phyloP scores from a whole-genome alignment of 2,113 vertebrate species.

The Brevimyrus niger region DNA sequence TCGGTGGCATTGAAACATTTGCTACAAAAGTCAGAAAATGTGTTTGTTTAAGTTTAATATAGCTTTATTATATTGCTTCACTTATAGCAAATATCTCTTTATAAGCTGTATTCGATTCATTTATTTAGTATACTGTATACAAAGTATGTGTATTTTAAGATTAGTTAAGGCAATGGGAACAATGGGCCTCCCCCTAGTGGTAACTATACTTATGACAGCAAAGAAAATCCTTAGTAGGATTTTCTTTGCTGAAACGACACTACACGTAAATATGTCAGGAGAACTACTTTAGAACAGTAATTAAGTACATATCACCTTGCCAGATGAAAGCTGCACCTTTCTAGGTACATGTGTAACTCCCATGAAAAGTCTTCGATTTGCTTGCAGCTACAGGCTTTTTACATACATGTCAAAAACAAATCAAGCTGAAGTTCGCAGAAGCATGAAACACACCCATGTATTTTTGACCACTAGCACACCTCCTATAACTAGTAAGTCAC shows the following conservation, averaged over 20 bases:
- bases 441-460: too few species aligned
- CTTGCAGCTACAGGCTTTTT: not conserved
- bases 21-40: not conserved
- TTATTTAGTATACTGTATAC: not conserved
- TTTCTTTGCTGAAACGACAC: too few species aligned
- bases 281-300: not conserved
- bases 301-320: not conserved
- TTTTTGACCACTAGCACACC: not conserved
- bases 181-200: not conserved
- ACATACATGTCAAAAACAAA: not conserved
- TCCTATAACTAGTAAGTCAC: too few species aligned
- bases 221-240: not conserved
- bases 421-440: not conserved
- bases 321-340: not conserved
- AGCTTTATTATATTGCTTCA: not conserved
- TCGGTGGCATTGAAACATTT: not conserved
- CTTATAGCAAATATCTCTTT: not conserved
- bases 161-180: not conserved
- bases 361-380: not conserved
- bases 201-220: not conserved
- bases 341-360: not conserved
- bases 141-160: not conserved
- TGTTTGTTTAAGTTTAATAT: not conserved
- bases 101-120: not conserved
- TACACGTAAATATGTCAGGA: not conserved